Base-by-base conservation (phyloP, 1,140 invertebrate species). In the Achatina immaculata region DNA sequence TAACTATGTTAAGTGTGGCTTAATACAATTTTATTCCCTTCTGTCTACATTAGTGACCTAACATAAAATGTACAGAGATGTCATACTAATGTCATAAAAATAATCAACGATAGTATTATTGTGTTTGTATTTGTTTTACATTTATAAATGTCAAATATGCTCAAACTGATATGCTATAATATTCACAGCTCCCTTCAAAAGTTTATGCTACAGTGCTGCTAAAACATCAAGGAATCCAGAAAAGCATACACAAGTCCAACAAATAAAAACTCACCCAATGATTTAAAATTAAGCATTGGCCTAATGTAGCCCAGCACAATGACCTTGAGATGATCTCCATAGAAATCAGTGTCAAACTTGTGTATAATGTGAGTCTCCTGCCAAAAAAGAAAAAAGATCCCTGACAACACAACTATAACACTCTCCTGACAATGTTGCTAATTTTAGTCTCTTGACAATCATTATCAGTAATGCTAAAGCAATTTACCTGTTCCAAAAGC, bases 321-420 rank as follows among this genome's bases (percentile, higher is more conserved):
- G 40, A 97, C 93, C 92, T 95, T 96, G 58, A 99, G 90, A 74
- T 92, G 89, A 73, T 94, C 93, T 6, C 95, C 97, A 92, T 99
- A 99, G 86, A 99, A 96, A 92, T 99, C 96, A 51, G 93, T 88
- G 28, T 94, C 92, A 90, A 96, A 98, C 83, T 94, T 92, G 86
- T 98, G 94, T 74, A 99, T 91, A 48, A 99, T 94, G 89, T 99
- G 96, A 0, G 96, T 95, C 93, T 99, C 92, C 92, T 92, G 85
- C 77, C 68, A 73, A 79, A 36, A 75, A 66, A 76, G 38, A 40
- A 77, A 38, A 24, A 72, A 36, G 6, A 72, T 31, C 9, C 7
- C 11, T 31, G n/a, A 9, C 11, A 66, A 31, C 34, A 66, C 11
- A 11, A 7, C 6, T 66, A 14, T 28, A 36, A 31, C n/a, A 31